Percentiles rank a stretch among this genome's conserved stretches.
phyloP scores from a whole-genome alignment of 1,140 invertebrate genomes.

The Sycobia sp. region DNA sequence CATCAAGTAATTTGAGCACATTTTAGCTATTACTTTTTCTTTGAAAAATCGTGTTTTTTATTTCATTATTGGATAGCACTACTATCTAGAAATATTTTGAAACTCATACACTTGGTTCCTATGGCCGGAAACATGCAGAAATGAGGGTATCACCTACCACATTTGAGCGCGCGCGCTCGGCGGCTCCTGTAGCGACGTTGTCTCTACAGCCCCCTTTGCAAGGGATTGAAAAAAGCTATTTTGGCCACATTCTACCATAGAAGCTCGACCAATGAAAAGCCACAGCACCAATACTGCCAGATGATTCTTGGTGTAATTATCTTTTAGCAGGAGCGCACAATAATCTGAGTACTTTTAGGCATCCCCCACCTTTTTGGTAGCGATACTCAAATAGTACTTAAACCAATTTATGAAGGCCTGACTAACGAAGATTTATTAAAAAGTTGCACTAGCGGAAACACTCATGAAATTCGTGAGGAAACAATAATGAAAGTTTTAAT shows the following conservation, averaged over 20 bases:
- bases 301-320: neutral
- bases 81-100: too few species aligned
- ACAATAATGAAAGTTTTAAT: constrained; percentile 41
- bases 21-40: too few species aligned
- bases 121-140: constrained; percentile 1
- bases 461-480: too few species aligned
- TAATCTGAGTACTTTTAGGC: neutral
- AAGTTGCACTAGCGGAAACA: constrained; percentile 31
- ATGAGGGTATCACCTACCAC: neutral
- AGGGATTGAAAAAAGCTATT: constrained; percentile 32
- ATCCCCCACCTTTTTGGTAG: neutral
- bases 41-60: too few species aligned
- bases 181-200: neutral
- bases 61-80: too few species aligned
- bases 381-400: neutral
- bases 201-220: too few species aligned
- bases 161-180: too few species aligned
- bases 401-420: too few species aligned
- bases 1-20: too few species aligned
- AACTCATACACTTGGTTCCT: too few species aligned
- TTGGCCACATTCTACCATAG: constrained; percentile 34
- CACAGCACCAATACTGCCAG: too few species aligned
- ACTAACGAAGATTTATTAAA: neutral
- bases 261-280: constrained; percentile 32
- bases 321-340: too few species aligned